Base-by-base conservation (phyloP, 2,888 invertebrate species). In the Eupithecia dodoneata region DNA sequence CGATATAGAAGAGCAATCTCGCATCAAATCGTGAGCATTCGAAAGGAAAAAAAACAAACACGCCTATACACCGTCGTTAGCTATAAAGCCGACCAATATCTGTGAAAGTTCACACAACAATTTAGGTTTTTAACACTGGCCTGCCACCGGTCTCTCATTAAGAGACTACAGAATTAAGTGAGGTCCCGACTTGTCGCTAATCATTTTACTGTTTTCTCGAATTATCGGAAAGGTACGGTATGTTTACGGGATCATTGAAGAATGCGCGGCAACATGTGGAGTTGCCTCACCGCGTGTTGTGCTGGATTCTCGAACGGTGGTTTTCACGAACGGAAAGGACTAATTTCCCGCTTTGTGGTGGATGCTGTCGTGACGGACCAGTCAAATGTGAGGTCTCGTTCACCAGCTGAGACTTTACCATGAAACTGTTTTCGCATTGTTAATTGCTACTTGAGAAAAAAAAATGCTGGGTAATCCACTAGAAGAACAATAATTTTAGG, bases 91-190 rank as follows among this genome's bases (percentile, higher is more conserved):
- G 85, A 88, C 88, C 91, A 85, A 93, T 91, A 88, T 88, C 92
- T 94, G 95, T 94, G 94, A 94, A 94, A 94, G 94, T 94, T 95
- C 94, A 95, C 95, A 94, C 92, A 91, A 93, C 92, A 93, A 94
- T 95, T 93, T 90, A 90, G 89, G 84, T 89, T 94, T 94, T 95
- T 95, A 94, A 94, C 95, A 95, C 94, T 84, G 86, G 83, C 83
- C 85, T 87, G 93, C 91, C 91, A 92, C 91, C 85, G 90, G 86
- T 82, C 82, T 83, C 92, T 93, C 93, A 94, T 94, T 94, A 94
- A 87, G 84, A 82, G 74, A 80, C 83, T 81, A 82, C 81, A 81
- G 83, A 79, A 80, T 81, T 81, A 83, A 81, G 55, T 59, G 85
- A 81, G 85, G 83, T 87, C 84, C 86, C 88, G 83, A 84, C 86